A percentile compares a stretch with the other conserved stretches of the same genome.
These are phyloP conservation scores for Pardalotus punctatus DNA, from an alignment of 2,113 vertebrate genomes.

Conservation along the genomic window DNA sequence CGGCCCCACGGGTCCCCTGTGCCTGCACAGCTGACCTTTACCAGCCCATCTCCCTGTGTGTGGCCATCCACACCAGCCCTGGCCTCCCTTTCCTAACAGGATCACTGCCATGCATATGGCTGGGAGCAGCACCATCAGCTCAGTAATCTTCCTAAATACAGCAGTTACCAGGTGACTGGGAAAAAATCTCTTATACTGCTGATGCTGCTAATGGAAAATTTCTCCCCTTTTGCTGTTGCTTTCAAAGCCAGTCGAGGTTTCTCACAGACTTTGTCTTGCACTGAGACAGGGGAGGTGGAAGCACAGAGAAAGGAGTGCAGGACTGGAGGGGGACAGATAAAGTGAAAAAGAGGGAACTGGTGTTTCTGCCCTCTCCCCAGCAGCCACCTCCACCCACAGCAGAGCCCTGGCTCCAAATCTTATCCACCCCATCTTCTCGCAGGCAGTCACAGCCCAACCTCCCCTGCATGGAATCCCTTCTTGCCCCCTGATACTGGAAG, in stretches of 20 bases:
- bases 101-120: not conserved
- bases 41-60: not conserved
- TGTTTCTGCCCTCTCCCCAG: not conserved
- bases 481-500: accelerated
- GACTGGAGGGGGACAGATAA: not conserved
- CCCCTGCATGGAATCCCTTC: not conserved
- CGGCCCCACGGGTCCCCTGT: not conserved
- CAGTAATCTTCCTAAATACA: constrained; percentile 72
- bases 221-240: constrained; percentile 66
- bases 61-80: not conserved
- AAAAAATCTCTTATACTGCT: constrained; percentile 74
- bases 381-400: not conserved
- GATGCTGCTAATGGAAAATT: constrained; percentile 77
- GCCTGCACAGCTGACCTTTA: not conserved
- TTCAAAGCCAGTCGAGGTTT: constrained; percentile 59
- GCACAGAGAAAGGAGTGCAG: not conserved
- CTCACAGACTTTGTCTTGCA: constrained; percentile 9
- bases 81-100: not conserved
- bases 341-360: not conserved
- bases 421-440: not conserved
- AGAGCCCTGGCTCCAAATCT: not conserved
- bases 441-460: not conserved
- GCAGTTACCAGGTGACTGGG: constrained; percentile 74
- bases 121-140: constrained; percentile 19
- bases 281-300: not conserved